Conservation (phyloP, 2,113 vertebrate genomes). For the Microcebus jonahi region DNA sequence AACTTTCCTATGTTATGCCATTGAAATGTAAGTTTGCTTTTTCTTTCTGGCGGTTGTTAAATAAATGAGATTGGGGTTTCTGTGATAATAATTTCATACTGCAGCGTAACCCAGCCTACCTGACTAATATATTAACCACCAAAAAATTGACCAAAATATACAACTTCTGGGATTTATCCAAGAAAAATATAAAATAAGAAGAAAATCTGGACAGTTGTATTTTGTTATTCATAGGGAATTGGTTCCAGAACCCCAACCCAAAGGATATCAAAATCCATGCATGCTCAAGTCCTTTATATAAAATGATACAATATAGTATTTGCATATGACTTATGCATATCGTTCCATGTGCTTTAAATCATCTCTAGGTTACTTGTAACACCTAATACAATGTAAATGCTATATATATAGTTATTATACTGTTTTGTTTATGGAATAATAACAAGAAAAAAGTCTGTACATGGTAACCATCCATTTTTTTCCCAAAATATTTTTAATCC, state of each 20-base stretch:
- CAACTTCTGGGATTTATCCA: not conserved
- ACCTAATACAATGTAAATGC: not conserved
- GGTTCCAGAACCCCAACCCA: not conserved
- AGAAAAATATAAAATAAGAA: slow-evolving; percentile 26
- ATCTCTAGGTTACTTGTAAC: not conserved
- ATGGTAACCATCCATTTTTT: not conserved
- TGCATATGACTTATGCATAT: not conserved
- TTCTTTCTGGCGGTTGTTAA: not conserved
- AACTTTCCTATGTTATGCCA: not conserved
- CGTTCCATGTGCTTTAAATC: not conserved
- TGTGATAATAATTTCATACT: not conserved
- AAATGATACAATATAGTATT: not conserved
- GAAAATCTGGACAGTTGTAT: not conserved
- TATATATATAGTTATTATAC: not conserved
- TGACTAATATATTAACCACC: not conserved
- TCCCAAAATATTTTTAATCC: not conserved
- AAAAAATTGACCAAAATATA: not conserved
- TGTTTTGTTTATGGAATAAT: not conserved
- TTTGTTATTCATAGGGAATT: not conserved
- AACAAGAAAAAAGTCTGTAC: not conserved
- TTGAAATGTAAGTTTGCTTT: not conserved
- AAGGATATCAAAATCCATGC: not conserved
- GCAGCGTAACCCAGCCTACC: not conserved
- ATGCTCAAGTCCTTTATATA: not conserved
- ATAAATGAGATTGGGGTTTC: not conserved